These are phyloP conservation scores for Poecilia gillii DNA, from an alignment of 2,797 vertebrate species.

Conservation along the genomic window DNA sequence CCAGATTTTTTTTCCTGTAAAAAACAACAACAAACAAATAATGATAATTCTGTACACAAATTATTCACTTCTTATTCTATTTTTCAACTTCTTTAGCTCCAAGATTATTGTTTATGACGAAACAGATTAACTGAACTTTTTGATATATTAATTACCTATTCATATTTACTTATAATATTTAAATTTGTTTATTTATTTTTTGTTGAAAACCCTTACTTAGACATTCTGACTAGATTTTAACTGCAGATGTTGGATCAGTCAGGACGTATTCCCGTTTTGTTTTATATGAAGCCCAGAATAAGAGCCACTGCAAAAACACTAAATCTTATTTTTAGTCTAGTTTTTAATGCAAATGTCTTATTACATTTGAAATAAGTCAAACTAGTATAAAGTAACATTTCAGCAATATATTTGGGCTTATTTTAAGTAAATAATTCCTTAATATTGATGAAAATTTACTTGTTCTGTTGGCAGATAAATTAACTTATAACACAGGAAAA, in stretches of 20 bases:
- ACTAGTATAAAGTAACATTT: too few species aligned
- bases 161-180: too few species aligned
- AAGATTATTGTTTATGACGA: not conserved
- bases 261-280: not conserved
- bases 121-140: not conserved
- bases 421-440: too few species aligned
- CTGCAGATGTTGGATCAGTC: not conserved
- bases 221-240: not conserved
- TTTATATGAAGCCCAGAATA: not conserved
- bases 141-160: not conserved
- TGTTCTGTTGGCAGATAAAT: too few species aligned
- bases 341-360: too few species aligned
- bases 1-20: not conserved
- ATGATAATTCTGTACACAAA: not conserved
- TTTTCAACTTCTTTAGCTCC: not conserved
- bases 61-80: not conserved
- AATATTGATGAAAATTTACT: too few species aligned
- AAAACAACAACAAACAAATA: not conserved
- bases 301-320: not conserved
- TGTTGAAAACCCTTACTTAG: not conserved
- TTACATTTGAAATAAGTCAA: too few species aligned
- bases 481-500: too few species aligned
- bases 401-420: too few species aligned
- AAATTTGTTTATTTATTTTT: not conserved
- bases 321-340: too few species aligned